Evolutionary conservation across 92 coral and sea anemone species (phyloP).

Genomic region (Hydrozoanthus gracilis): DNA sequence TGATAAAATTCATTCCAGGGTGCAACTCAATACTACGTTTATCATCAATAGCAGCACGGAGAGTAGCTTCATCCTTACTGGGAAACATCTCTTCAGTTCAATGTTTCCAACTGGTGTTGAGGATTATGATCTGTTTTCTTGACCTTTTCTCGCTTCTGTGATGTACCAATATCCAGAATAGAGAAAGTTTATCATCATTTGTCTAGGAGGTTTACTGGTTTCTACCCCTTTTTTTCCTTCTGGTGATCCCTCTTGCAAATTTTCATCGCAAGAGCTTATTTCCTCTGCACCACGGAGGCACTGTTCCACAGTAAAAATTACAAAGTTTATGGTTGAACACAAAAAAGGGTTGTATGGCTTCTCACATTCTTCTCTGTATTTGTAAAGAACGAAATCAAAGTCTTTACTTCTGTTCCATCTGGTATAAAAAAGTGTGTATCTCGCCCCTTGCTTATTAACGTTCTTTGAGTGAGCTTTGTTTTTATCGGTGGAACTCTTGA

Average conservation of each 20-base stretch:
- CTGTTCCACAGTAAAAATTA: neutral
- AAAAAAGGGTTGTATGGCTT: too few species aligned
- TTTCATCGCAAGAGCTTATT: slow-evolving; percentile 1
- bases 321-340: too few species aligned
- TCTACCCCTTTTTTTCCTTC: neutral
- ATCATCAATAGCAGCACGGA: neutral
- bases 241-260: neutral
- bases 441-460: too few species aligned
- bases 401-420: too few species aligned
- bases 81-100: slow-evolving; percentile 24
- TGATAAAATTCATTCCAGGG: neutral
- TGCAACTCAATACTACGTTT: slow-evolving; percentile 2
- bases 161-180: neutral
- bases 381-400: too few species aligned
- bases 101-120: slow-evolving; percentile 6
- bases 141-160: neutral
- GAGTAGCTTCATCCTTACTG: neutral
- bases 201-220: neutral
- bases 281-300: neutral
- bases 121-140: neutral
- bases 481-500: too few species aligned
- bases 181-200: neutral
- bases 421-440: too few species aligned
- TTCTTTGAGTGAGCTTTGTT: too few species aligned
- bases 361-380: too few species aligned